Conservation (phyloP, 2,888 invertebrate genomes). For the Agrotis clavis region DNA sequence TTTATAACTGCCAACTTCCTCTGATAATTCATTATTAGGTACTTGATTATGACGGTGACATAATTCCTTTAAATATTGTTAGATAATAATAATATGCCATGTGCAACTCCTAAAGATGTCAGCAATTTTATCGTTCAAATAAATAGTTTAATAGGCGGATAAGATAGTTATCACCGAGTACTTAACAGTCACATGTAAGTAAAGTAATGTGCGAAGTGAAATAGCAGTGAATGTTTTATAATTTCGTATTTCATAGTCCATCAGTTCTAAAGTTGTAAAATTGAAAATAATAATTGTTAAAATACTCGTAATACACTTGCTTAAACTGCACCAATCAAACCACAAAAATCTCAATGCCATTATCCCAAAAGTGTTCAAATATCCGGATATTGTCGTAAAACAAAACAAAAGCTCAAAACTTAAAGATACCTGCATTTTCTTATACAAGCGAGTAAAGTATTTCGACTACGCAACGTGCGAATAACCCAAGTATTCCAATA, state of each 20-base stretch:
- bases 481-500: slow-evolving; percentile 61
- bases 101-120: slow-evolving; percentile 15
- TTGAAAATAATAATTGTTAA: background rate
- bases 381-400: slow-evolving; percentile 18
- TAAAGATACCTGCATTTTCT: slow-evolving; percentile 25
- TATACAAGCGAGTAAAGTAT: slow-evolving; percentile 51
- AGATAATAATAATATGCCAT: slow-evolving; percentile 41
- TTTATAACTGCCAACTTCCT: slow-evolving; percentile 52
- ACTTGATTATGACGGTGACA: slow-evolving; percentile 40
- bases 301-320: too few relatives aligned
- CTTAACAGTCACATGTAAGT: background rate
- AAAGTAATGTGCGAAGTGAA: slow-evolving; percentile 3
- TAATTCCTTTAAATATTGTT: slow-evolving; percentile 35
- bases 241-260: background rate
- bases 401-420: slow-evolving; percentile 19
- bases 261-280: background rate
- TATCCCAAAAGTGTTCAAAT: background rate
- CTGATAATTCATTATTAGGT: slow-evolving; percentile 35
- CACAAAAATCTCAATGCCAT: background rate
- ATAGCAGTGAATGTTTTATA: slow-evolving; percentile 3
- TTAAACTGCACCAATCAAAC: background rate
- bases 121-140: slow-evolving; percentile 23
- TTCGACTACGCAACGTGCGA: slow-evolving; percentile 62
- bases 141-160: slow-evolving; percentile 26
- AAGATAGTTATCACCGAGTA: slow-evolving; percentile 32